phyloP scores from a whole-genome alignment of 1,140 invertebrate species.

The Hydropsyche tenuis region DNA sequence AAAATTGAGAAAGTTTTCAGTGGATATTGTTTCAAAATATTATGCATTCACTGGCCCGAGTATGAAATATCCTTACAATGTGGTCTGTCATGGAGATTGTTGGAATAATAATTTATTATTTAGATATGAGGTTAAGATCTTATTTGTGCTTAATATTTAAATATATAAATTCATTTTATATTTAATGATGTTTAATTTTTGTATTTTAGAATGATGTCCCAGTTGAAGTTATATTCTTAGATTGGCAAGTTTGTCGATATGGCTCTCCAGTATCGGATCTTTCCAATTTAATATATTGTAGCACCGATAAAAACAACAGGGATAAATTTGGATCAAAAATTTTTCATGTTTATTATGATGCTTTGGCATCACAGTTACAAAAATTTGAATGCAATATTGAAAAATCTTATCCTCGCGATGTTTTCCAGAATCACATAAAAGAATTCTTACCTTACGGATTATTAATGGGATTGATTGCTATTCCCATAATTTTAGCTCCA shows the following conservation, averaged over 20 bases:
- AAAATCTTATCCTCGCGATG: constrained; percentile 30
- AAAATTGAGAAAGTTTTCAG: neutral
- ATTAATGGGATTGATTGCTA: constrained; percentile 16
- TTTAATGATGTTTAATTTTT: no score
- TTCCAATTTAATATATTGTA: constrained; percentile 63
- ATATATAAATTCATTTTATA: neutral
- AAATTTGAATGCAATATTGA: constrained; percentile 35
- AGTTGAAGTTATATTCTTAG: constrained; percentile 57
- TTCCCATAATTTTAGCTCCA: constrained; percentile 30
- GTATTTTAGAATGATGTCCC: constrained; percentile 54
- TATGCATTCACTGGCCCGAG: neutral
- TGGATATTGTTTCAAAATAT: neutral
- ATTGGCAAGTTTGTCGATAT: constrained; percentile 62
- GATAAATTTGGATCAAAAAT: constrained; percentile 56
- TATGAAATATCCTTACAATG: constrained; percentile 28
- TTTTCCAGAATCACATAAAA: constrained; percentile 44
- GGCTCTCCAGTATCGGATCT: constrained; percentile 63
- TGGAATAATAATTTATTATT: constrained; percentile 43
- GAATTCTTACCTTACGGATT: constrained; percentile 33
- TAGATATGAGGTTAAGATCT: constrained; percentile 22
- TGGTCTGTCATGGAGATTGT: constrained; percentile 39
- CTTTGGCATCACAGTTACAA: constrained; percentile 49
- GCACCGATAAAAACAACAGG: constrained; percentile 58
- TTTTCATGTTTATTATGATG: constrained; percentile 60
- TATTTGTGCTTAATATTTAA: no score